Conservation (phyloP, 2,888 invertebrate genomes). For the Alloscopus bannaensis region DNA sequence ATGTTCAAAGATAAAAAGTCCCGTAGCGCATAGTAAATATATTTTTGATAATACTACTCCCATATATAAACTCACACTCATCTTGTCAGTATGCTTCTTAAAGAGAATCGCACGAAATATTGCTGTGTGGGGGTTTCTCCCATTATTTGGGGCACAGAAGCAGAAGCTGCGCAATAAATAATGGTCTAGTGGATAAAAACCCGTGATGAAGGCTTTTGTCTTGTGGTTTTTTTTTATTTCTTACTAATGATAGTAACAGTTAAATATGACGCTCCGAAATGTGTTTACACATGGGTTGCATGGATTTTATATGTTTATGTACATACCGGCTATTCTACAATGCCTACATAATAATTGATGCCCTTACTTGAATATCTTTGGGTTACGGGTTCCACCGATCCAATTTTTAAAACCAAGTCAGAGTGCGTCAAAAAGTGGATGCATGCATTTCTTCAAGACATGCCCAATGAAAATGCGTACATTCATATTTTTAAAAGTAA, state of each 20-base stretch:
- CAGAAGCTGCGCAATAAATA: constrained; percentile 48
- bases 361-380: too few species aligned
- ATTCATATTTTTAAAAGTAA: too few species aligned
- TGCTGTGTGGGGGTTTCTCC: constrained; percentile 40
- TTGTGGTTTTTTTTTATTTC: constrained; percentile 53
- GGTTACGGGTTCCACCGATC: constrained; percentile 42
- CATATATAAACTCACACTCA: too few species aligned
- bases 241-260: constrained; percentile 46
- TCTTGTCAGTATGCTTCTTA: too few species aligned
- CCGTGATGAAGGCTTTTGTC: constrained; percentile 51
- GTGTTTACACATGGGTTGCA: constrained; percentile 9
- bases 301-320: constrained; percentile 2
- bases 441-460: too few species aligned
- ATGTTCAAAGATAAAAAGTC: constrained; percentile 43
- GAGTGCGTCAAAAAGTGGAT: constrained; percentile 29
- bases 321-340: too few species aligned
- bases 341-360: too few species aligned
- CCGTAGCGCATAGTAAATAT: constrained; percentile 41
- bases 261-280: constrained; percentile 42
- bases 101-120: too few species aligned
- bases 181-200: constrained; percentile 51
- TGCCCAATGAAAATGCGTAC: too few species aligned
- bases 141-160: constrained; percentile 52
- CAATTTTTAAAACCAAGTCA: constrained; percentile 32
- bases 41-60: constrained; percentile 17